These are phyloP conservation scores for Zaprionus obscuricornis DNA, from an alignment of 2,888 invertebrate species.

Conservation along the genomic window DNA sequence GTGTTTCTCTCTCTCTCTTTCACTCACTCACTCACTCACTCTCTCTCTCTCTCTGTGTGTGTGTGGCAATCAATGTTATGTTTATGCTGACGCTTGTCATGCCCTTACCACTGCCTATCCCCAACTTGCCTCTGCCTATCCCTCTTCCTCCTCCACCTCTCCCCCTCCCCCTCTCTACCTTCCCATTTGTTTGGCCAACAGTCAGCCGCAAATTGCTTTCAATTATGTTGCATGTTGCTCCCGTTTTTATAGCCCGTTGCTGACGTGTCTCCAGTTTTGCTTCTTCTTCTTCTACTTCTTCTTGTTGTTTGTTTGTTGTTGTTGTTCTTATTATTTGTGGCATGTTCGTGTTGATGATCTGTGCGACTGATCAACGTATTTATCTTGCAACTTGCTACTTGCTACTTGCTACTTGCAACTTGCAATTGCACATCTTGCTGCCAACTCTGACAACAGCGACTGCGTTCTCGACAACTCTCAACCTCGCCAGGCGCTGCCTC, in stretches of 20 bases:
- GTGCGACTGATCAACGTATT: conserved; percentile 69
- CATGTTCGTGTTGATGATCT: conserved; percentile 66
- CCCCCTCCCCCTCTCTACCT: too few species aligned
- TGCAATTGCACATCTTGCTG: conserved; percentile 26
- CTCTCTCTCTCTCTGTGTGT: conserved; percentile 8
- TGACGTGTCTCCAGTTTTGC: conserved; percentile 58
- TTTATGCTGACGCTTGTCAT: conserved; percentile 59
- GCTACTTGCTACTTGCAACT: conserved; percentile 34
- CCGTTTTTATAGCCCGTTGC: conserved; percentile 70
- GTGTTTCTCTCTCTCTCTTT: conserved; percentile 23
- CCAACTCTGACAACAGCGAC: conserved; percentile 30
- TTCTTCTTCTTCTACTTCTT: conserved; percentile 3
- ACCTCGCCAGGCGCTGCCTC: too few species aligned
- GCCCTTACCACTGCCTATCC: conserved; percentile 14
- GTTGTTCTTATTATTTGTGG: conserved; percentile 25
- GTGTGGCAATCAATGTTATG: conserved; percentile 66
- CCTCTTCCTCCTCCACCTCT: background rate
- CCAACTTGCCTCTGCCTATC: background rate
- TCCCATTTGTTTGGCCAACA: conserved; percentile 34
- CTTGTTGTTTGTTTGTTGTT: conserved; percentile 7
- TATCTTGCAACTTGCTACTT: conserved; percentile 46
- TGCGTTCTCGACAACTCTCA: conserved; percentile 64
- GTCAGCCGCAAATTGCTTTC: conserved; percentile 75
- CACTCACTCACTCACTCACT: conserved; percentile 20
- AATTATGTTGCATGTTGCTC: conserved; percentile 76